Conservation (phyloP, 2,113 vertebrate species). For the Ceyx cyanopectus region DNA sequence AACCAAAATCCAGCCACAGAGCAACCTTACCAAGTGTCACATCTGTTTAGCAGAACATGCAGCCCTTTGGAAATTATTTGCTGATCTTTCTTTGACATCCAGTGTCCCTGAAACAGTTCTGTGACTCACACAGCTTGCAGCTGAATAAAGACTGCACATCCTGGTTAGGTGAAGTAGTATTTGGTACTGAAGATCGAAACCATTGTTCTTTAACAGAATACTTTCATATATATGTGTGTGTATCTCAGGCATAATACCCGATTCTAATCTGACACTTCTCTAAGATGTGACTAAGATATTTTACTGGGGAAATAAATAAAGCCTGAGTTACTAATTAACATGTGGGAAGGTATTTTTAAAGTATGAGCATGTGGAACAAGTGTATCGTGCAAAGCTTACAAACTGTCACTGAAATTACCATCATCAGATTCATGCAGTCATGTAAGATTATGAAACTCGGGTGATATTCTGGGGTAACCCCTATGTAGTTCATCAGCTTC, state of each 20-base stretch:
- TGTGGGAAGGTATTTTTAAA: neutral
- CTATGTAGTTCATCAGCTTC: neutral
- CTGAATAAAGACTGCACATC: neutral
- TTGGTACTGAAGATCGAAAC: neutral
- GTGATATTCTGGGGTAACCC: neutral
- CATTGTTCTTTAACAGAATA: neutral
- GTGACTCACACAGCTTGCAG: neutral
- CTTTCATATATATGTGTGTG: neutral
- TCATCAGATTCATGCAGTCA: neutral
- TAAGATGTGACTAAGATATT: neutral
- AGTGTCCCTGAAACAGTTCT: neutral
- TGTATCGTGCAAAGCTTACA: neutral
- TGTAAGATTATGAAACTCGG: neutral
- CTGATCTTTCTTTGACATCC: neutral
- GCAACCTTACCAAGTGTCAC: neutral
- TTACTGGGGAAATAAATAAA: neutral
- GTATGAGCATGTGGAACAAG: neutral
- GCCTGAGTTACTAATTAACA: neutral
- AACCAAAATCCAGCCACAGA: neutral
- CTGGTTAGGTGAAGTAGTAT: neutral
- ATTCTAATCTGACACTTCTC: neutral
- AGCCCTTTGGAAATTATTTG: neutral
- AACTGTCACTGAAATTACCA: conserved; percentile 1
- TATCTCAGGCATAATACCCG: neutral
- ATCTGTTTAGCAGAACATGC: neutral